Conservation (phyloP, 1,140 invertebrate species). For the Papilio xuthus region DNA sequence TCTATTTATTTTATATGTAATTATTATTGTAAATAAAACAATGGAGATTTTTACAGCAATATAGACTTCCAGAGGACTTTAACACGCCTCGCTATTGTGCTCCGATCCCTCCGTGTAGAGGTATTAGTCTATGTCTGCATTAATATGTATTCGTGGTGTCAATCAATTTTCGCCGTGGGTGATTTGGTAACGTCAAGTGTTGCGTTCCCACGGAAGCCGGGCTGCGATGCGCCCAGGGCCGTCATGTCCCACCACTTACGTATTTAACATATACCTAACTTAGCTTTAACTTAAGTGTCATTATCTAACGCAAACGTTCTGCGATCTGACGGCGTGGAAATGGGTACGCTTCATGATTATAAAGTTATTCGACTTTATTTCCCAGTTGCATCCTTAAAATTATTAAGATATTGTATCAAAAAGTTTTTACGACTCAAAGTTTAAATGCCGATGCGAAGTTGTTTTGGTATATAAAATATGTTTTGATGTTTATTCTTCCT, state of each 20-base stretch:
- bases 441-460: constrained; percentile 1
- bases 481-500: constrained; percentile 7
- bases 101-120: no score
- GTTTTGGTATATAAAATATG: constrained; percentile 1
- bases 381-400: constrained; percentile 7
- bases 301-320: constrained; percentile 77
- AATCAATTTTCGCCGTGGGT: constrained; percentile 78
- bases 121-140: no score
- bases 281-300: constrained; percentile 75
- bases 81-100: no score
- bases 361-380: constrained; percentile 15
- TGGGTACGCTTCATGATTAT: constrained; percentile 72
- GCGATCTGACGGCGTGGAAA: constrained; percentile 67
- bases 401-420: not conserved
- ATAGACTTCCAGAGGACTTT: no score
- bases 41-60: no score
- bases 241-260: constrained; percentile 78
- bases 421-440: constrained; percentile 6
- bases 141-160: constrained; percentile 56
- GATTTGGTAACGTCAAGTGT: constrained; percentile 76
- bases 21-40: no score
- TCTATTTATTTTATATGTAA: no score
- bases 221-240: constrained; percentile 71
- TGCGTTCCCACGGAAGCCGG: constrained; percentile 78
- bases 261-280: constrained; percentile 76